phyloP scores from a whole-genome alignment of 2,113 vertebrate genomes.

The Zosterops borbonicus region DNA sequence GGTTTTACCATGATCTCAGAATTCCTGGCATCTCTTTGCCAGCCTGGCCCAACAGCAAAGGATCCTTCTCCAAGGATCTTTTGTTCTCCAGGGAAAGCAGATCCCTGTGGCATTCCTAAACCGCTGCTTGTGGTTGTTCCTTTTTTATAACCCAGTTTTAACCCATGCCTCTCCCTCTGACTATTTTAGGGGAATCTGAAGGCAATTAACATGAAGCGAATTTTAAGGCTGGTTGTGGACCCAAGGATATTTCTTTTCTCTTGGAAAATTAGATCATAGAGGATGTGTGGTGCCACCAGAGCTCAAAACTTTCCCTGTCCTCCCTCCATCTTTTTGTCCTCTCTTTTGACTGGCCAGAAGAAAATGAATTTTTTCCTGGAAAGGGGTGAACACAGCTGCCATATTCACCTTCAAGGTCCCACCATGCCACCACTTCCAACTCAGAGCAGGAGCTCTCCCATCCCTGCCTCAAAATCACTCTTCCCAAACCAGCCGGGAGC shows the following conservation, averaged over 20 bases:
- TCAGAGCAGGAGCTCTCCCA: not conserved
- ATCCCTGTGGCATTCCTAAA: not conserved
- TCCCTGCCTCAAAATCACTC: not conserved
- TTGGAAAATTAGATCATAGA: not conserved
- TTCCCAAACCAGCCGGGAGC: not conserved
- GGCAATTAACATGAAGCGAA: not conserved
- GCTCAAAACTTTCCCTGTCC: not conserved
- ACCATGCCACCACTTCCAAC: not conserved
- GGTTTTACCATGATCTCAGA: not conserved
- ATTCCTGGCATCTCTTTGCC: not conserved
- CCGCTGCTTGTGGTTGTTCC: accelerated
- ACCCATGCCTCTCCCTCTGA: not conserved
- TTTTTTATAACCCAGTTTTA: not conserved
- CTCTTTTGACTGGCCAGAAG: not conserved
- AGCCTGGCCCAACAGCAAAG: not conserved
- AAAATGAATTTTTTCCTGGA: not conserved
- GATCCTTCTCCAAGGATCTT: not conserved
- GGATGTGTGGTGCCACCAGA: not conserved
- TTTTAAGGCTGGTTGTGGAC: not conserved
- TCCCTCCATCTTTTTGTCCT: not conserved
- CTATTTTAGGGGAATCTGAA: not conserved
- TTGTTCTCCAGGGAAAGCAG: not conserved
- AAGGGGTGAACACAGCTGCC: accelerated
- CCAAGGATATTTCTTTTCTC: not conserved
- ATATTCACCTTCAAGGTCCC: accelerated